phyloP scores from a whole-genome alignment of 2,888 invertebrate genomes.

The Deilephila porcellus region DNA sequence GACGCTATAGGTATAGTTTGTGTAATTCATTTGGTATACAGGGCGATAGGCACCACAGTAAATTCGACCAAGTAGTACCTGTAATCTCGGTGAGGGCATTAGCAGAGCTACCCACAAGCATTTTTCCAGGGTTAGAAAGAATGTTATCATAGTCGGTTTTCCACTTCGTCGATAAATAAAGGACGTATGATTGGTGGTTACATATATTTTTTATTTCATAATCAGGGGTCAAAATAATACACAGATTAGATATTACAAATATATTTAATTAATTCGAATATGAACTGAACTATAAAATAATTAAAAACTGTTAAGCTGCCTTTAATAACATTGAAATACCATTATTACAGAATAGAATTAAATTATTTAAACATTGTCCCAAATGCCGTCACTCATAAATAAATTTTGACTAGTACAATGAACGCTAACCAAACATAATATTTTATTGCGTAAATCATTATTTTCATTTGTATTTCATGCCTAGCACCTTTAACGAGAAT shows the following conservation, averaged over 20 bases:
- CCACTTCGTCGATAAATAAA: no score
- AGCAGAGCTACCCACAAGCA: no score
- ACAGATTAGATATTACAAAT: conserved; percentile 78
- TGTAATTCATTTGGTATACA: no score
- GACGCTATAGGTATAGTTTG: no score
- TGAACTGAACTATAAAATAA: conserved; percentile 77
- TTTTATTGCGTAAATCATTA: conserved; percentile 35
- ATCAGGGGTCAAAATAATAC: conserved; percentile 49
- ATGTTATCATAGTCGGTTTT: no score
- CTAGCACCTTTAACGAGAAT: conserved; percentile 69
- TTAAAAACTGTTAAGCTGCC: conserved; percentile 74
- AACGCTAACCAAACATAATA: conserved; percentile 53
- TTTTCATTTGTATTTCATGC: conserved; percentile 35
- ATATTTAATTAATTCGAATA: conserved; percentile 75
- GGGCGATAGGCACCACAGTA: no score
- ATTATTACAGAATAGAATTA: conserved; percentile 54
- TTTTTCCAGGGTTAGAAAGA: no score
- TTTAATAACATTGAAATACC: conserved; percentile 65
- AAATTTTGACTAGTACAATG: conserved; percentile 80
- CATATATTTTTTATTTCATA: background rate
- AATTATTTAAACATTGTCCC: conserved; percentile 48
- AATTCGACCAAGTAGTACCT: no score
- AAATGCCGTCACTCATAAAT: conserved; percentile 62
- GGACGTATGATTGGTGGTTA: no score
- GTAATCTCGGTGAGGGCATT: no score